Evolutionary conservation across 2,113 vertebrate species (phyloP).

Genomic region (Colistium nudipinnis): DNA sequence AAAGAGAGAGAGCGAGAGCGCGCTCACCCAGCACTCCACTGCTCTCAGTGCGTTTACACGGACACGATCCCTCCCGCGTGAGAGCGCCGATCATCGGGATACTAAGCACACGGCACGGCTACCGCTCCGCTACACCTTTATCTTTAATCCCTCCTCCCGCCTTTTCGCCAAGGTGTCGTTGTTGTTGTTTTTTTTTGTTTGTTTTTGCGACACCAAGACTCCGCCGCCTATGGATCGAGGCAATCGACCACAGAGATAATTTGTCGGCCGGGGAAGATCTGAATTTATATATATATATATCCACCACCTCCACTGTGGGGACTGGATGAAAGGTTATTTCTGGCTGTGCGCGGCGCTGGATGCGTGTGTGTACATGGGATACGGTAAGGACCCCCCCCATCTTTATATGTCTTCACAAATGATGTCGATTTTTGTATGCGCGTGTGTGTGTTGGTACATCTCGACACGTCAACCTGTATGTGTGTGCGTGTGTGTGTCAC

Average conservation of each 20-base stretch:
- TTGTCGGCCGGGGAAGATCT: conserved; percentile 42
- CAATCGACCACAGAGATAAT: conserved; percentile 20
- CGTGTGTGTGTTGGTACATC: conserved; percentile 13
- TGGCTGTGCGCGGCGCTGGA: conserved; percentile 65
- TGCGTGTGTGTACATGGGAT: conserved; percentile 52
- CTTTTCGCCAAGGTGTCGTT: conserved; percentile 3
- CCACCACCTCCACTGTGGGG: conserved; percentile 18
- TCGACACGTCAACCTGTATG: conserved; percentile 10
- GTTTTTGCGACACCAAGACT: conserved; percentile 18
- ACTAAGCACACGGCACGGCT: conserved; percentile 68
- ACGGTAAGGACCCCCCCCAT: conserved; percentile 71
- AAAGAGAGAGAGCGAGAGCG: conserved; percentile 20
- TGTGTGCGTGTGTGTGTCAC: conserved; percentile 13
- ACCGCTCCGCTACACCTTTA: conserved; percentile 37
- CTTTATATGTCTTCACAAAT: conserved; percentile 5
- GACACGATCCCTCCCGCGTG: conserved; percentile 53
- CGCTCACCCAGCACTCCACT: conserved; percentile 60
- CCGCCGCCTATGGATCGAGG: conserved; percentile 17
- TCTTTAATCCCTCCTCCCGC: conserved; percentile 37
- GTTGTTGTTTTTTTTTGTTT: not conserved
- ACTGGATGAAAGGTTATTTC: conserved; percentile 54
- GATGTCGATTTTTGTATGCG: not conserved
- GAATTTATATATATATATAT: conserved; percentile 25
- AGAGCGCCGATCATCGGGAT: conserved; percentile 74
- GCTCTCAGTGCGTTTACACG: conserved; percentile 60